These are phyloP conservation scores for Caracal caracal DNA, from an alignment of 2,113 vertebrate species.

Conservation along the genomic window DNA sequence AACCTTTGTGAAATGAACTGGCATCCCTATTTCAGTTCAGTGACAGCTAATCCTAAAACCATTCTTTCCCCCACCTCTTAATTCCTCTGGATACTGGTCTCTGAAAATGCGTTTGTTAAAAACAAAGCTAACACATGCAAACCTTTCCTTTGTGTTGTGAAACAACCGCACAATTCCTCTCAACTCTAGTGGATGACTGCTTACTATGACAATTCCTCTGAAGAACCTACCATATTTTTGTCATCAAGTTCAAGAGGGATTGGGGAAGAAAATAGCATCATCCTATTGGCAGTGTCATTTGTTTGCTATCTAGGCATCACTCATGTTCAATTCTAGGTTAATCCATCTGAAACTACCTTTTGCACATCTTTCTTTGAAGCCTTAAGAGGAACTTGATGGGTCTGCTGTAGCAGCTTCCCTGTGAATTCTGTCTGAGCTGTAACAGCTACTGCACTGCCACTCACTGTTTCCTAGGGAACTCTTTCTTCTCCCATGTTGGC, in stretches of 20 bases:
- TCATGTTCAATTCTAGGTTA: constrained; percentile 43
- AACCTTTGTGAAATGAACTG: constrained; percentile 62
- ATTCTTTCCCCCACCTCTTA: constrained; percentile 27
- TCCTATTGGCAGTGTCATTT: constrained; percentile 55
- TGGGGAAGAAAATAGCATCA: constrained; percentile 46
- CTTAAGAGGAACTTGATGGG: constrained; percentile 82
- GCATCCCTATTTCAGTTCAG: constrained; percentile 41
- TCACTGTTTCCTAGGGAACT: constrained; percentile 63
- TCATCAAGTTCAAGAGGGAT: constrained; percentile 50
- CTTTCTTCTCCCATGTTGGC: constrained; percentile 48
- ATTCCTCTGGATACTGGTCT: constrained; percentile 75
- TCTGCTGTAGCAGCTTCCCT: constrained; percentile 92
- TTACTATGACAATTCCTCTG: constrained; percentile 30
- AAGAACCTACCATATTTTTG: constrained; percentile 12
- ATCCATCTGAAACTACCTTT: constrained; percentile 76
- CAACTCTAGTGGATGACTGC: background rate
- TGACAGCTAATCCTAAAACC: constrained; percentile 48
- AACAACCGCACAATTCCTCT: background rate
- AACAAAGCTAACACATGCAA: constrained; percentile 42
- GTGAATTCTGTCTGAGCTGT: constrained; percentile 89
- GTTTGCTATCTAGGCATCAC: constrained; percentile 50
- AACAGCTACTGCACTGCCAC: constrained; percentile 84
- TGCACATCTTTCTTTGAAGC: constrained; percentile 74
- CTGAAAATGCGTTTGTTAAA: constrained; percentile 79
- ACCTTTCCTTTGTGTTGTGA: constrained; percentile 45